Evolutionary conservation across 2,113 vertebrate species (phyloP), one percentile per base, ranked within the genome.

Genomic region (Corynorhinus townsendii): DNA sequence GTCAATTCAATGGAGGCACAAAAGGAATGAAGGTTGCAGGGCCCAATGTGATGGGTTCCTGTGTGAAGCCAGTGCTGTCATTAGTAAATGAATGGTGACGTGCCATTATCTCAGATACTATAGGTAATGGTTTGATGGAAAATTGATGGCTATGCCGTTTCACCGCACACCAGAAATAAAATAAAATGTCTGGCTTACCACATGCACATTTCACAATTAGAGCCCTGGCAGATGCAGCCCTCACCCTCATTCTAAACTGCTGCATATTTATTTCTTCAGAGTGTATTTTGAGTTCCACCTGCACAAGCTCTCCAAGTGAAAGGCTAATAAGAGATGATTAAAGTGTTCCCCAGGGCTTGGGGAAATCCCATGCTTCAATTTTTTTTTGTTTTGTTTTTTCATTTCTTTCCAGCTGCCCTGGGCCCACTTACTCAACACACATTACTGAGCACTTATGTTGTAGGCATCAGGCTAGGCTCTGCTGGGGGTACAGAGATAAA

Each of bases 131-230:
- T 45, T 54, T 88, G 89, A 95, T 79, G 90, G 89, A 47, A 96
- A 97, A 91, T 96, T 89, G 1, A 94, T 81, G 87, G 28, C 80
- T 89, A 76, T 8, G 19, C 69, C 71, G 84, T 91, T 91, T 93
- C 45, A 69, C 90, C 59, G 14, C 91, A 59, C 43, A 89, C 52
- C 56, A 72, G 81, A 97, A 95, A 92, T 95, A 84, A 87, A 96
- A 97, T 90, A 93, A 95, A 93, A 96, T 45, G 40, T 28, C 56
- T 40, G 19, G 33, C 43, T 93, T 82, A 47, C 93, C 80, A 68
- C 81, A 35, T 82, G 81, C 38, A 93, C 79, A 45, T 80, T 69
- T 76, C 49, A 49, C 86, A 94, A 95, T 86, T 56, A 90, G 10
- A 83, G 47, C 35, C 26, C 84, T 89, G 73, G 73, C 81, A 71